Conservation (phyloP, 2,797 vertebrate species). For the Cercopithecus hamlyni region DNA sequence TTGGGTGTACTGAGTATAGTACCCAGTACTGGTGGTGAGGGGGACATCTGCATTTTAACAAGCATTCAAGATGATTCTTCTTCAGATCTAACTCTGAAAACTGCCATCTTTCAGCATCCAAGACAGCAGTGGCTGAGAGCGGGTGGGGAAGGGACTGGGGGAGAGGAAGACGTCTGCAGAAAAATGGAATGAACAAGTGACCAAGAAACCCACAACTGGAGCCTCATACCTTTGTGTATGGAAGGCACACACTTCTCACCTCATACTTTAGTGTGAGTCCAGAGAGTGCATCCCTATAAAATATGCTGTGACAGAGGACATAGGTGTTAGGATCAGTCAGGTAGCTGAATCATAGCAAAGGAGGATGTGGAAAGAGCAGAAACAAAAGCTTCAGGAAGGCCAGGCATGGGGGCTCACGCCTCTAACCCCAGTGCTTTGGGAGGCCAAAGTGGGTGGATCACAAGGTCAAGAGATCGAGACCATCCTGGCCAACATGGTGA, state of each 20-base stretch:
- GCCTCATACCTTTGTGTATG: background rate
- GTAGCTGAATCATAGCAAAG: background rate
- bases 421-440: no score
- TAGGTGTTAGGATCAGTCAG: fast-evolving
- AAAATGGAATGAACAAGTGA: background rate
- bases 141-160: fast-evolving
- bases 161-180: no score
- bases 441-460: no score
- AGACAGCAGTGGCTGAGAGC: no score
- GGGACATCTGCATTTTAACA: background rate
- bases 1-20: background rate
- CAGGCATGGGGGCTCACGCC: no score
- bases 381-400: background rate
- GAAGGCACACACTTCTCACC: background rate
- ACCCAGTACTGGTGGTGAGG: background rate
- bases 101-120: background rate
- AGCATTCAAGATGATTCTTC: background rate
- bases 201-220: background rate
- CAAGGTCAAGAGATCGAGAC: no score
- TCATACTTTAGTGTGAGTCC: fast-evolving
- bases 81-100: background rate
- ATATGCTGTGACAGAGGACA: fast-evolving
- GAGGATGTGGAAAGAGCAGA: background rate
- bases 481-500: no score
- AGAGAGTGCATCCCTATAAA: background rate